Evolutionary conservation across 2,797 vertebrate genomes (phyloP), one percentile per base, ranked within the genome.

Genomic region (Mormyrus hasselquistii): DNA sequence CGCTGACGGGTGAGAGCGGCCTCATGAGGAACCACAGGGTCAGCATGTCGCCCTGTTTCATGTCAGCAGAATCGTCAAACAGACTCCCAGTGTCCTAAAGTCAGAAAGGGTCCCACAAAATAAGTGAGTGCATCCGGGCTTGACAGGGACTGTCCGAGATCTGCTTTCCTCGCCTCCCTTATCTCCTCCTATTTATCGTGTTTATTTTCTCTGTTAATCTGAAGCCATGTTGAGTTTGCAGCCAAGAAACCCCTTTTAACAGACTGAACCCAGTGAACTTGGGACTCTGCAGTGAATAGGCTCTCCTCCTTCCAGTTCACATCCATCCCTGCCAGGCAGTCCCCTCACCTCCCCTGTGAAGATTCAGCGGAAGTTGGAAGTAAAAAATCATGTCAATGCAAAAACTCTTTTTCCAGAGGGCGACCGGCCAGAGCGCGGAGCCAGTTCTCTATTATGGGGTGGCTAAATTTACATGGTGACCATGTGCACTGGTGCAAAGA

Each of bases 381-480:
- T 47, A 59, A 34, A 59, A 41, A 86, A 86, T 57, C 50, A 57
- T 19, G 85, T 59, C 53, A 22, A 55, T 59, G 52, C 29, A 87
- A 41, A 38, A 57, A n/a, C 57, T 9, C n/a, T 25, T 85, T 79
- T 85, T 86, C 22, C 83, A 53, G 50, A 86, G 50, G 50, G 25
- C 8, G 0, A 14, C 44, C 7, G 2, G 49, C 84, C 25, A 49
- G 79, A 16, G 2, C 5, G 44, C 2, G n/a, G 49, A 53, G 83
- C 83, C 49, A 55, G 85, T 57, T 86, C 22, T 53, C 6, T 86
- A 86, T 57, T 86, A 52, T 59, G 86, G 55, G 52, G 57, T 34
- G 55, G 29, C 86, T 25, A 62, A 87, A 87, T 87, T 69, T 87
- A 87, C 86, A 87, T 65, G 19, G 12, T 38, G 1, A 87, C 57